Evolutionary conservation across 2,797 vertebrate genomes (phyloP).

Genomic region (Falco biarmicus): DNA sequence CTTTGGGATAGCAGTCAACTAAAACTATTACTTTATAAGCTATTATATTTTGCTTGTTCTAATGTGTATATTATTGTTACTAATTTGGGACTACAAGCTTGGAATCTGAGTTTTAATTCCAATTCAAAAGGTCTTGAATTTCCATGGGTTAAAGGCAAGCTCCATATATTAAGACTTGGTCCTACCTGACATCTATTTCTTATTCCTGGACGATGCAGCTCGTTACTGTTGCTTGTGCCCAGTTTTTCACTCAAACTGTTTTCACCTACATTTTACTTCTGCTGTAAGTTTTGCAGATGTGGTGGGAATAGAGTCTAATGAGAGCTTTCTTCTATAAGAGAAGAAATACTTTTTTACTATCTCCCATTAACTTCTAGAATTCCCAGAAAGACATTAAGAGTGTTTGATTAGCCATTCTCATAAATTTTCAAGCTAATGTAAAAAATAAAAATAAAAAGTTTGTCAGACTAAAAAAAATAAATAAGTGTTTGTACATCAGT

Average conservation of each 20-base stretch:
- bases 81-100: not conserved
- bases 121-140: not conserved
- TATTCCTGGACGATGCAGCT: not conserved
- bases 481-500: not conserved
- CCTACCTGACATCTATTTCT: not conserved
- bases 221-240: not conserved
- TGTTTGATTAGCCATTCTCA: not conserved
- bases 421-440: not conserved
- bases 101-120: not conserved
- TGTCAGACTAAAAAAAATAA: not conserved
- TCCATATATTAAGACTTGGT: not conserved
- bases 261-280: not conserved
- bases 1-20: not conserved
- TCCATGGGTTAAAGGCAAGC: not conserved
- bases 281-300: not conserved
- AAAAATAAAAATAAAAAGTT: too few species aligned
- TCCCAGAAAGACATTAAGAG: not conserved
- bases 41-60: not conserved
- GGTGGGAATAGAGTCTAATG: not conserved
- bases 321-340: not conserved
- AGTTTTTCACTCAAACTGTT: not conserved
- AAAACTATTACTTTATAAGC: not conserved
- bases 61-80: not conserved
- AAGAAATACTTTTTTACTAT: not conserved
- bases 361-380: not conserved